A percentile compares a stretch with the other conserved stretches of the same genome.
Conservation (phyloP, 2,888 invertebrate species). For the Sarcophaga subvicina region DNA sequence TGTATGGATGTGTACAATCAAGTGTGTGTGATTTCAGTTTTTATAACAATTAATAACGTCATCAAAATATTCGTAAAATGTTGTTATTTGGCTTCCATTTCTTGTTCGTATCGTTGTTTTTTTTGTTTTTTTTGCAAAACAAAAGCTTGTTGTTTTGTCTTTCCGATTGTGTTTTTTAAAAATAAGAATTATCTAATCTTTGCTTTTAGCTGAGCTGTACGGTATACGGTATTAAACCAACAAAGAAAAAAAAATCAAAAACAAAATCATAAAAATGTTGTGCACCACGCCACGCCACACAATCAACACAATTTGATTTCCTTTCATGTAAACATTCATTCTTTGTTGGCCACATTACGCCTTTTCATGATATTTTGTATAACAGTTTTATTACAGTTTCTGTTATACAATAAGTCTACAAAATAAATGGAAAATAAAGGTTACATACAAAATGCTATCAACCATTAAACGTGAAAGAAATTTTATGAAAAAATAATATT, state of each 20-base stretch:
- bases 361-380: neutral
- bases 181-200: conserved; percentile 50
- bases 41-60: conserved; percentile 48
- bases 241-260: conserved; percentile 6
- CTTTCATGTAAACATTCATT: neutral
- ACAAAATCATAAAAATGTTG: neutral
- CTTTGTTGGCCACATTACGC: neutral
- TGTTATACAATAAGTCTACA: too few species aligned
- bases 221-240: neutral
- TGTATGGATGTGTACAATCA: neutral
- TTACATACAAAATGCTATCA: too few species aligned
- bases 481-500: too few species aligned
- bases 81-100: too few species aligned
- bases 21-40: neutral
- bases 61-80: conserved; percentile 19
- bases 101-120: neutral
- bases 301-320: neutral
- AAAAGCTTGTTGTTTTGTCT: neutral
- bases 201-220: conserved; percentile 8
- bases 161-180: conserved; percentile 4
- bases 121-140: conserved; percentile 11
- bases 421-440: too few species aligned
- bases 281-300: neutral
- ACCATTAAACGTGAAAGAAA: too few species aligned
- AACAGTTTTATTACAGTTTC: too few species aligned